Evolutionary conservation across 2,113 vertebrate genomes (phyloP), one percentile per base, ranked within the genome.

Genomic region (Neopipo cinnamomea): DNA sequence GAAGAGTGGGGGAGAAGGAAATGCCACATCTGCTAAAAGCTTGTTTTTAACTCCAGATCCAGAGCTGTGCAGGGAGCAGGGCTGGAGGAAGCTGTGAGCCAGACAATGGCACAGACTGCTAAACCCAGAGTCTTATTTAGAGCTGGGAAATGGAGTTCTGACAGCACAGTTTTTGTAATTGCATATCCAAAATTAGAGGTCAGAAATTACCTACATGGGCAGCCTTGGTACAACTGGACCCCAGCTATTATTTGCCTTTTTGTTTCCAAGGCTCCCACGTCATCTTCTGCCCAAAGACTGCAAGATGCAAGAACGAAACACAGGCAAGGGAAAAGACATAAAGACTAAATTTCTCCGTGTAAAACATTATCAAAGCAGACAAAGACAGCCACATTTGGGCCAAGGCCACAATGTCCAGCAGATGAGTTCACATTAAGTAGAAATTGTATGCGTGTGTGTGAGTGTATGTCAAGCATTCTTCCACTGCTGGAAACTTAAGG

Each of bases 1-100:
- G 72, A 59, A 52, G n/a, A 47, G 67, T 35, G 71, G 91, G 79
- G 81, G 89, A 91, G 81, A 53, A 62, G 71, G 52, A 87, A 85
- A 89, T 30, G 27, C 80, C 49, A 39, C 46, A 61, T 79, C 79
- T 86, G 81, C 73, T 72, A 33, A 86, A 79, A 82, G 77, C 78
- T 83, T 75, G 78, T 50, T 81, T 86, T 83, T 75, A 84, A 55
- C 47, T 83, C 37, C 77, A 56, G 31, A 21, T 78, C 52, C 9
- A n/a, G 67, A 47, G 52, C 67, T 33, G 46, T 6, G 11, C 56
- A 35, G 11, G 61, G 49, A 70, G 65, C 52, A 62, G 35, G 58
- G 65, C 59, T 33, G 50, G 58, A 56, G 59, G 84, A 67, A 52
- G 47, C 53, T 55, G 66, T n/a, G 35, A 65, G 37, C 65, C 49